Percentiles rank a stretch among this genome's conserved stretches.
These are phyloP conservation scores for Boulengeromyrus knoepffleri DNA, from an alignment of 2,113 vertebrate genomes.

Conservation along the genomic window DNA sequence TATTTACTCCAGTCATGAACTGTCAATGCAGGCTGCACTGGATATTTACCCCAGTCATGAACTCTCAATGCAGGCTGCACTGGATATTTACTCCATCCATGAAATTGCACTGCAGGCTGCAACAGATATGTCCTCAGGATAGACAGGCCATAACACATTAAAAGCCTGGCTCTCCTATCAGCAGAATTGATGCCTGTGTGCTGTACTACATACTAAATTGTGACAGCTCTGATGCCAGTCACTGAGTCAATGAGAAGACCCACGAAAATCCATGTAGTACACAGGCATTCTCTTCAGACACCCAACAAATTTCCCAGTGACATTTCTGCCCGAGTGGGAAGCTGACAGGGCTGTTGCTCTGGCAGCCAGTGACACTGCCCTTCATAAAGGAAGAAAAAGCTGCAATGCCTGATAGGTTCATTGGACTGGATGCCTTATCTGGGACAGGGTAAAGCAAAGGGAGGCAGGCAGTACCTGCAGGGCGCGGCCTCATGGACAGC, in stretches of 20 bases:
- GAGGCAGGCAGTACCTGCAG: constrained; percentile 62
- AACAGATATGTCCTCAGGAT: neutral
- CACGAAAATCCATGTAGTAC: neutral
- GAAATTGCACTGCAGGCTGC: neutral
- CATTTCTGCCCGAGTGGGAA: neutral
- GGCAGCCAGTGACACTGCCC: neutral
- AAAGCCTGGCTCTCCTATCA: neutral
- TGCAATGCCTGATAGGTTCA: neutral
- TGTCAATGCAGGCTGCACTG: neutral
- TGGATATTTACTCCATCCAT: neutral
- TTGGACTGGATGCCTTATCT: neutral
- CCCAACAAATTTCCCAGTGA: neutral
- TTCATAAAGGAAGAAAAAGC: neutral
- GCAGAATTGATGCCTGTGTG: neutral
- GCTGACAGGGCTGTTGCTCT: neutral
- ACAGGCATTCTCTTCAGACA: neutral
- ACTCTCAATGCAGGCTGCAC: neutral
- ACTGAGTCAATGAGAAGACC: neutral
- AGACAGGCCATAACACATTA: neutral
- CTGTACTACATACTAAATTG: neutral
- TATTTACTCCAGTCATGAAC: neutral
- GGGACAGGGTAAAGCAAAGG: neutral
- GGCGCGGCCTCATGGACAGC: constrained; percentile 69
- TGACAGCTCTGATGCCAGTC: neutral
- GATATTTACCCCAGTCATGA: neutral